Percentiles rank a stretch among this genome's conserved stretches.
Conservation (phyloP, 1,140 invertebrate species). For the Acromyrmex echinatior region DNA sequence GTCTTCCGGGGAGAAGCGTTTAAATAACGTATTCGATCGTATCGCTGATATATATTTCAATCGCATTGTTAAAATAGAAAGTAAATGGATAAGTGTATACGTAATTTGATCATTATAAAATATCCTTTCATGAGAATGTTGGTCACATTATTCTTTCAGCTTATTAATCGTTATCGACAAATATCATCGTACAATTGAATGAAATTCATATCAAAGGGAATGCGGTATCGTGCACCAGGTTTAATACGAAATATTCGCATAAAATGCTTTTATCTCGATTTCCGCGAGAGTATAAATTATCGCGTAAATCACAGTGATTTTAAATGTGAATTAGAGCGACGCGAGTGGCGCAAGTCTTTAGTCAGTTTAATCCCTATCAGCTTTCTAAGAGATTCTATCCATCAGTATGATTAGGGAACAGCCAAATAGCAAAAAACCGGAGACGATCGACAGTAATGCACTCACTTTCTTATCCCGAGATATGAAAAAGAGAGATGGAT, state of each 20-base stretch:
- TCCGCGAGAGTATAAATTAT: slow-evolving; percentile 3
- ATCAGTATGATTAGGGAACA: slow-evolving; percentile 12
- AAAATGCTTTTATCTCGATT: slow-evolving; percentile 3
- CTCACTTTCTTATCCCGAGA: slow-evolving; percentile 24
- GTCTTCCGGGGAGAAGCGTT: too few relatives aligned
- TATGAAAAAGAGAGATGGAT: slow-evolving; percentile 35
- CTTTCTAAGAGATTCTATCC: slow-evolving; percentile 44
- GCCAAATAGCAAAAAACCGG: slow-evolving; percentile 30
- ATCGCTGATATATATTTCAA: background rate
- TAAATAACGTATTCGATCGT: background rate
- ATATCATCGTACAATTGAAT: slow-evolving; percentile 4
- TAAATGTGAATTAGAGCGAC: slow-evolving; percentile 29
- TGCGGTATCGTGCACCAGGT: background rate
- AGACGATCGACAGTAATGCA: slow-evolving; percentile 59
- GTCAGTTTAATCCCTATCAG: slow-evolving; percentile 34
- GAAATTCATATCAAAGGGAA: slow-evolving; percentile 4
- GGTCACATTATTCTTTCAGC: slow-evolving; percentile 8
- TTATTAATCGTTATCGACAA: slow-evolving; percentile 21
- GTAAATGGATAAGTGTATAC: slow-evolving; percentile 1
- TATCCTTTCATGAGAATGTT: background rate
- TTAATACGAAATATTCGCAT: slow-evolving; percentile 1
- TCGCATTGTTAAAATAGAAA: background rate
- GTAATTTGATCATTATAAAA: slow-evolving; percentile 18
- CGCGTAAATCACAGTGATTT: background rate
- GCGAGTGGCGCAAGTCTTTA: slow-evolving; percentile 29